phyloP scores from a whole-genome alignment of 2,113 vertebrate genomes.

The Callocephalon fimbriatum region DNA sequence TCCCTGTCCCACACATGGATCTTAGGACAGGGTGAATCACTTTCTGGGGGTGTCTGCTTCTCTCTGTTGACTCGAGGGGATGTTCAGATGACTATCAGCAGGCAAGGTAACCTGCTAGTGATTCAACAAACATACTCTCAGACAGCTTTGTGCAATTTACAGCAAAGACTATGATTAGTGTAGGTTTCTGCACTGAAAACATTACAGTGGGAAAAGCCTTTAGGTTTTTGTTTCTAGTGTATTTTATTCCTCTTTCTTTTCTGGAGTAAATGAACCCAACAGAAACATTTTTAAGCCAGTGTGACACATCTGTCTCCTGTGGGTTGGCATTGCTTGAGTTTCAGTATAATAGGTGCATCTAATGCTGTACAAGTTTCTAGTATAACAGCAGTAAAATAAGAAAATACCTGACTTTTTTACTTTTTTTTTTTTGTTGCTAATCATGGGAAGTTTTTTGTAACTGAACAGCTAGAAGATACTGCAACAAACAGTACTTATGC shows the following conservation, averaged over 20 bases:
- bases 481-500: not conserved
- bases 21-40: constrained; percentile 66
- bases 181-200: not conserved
- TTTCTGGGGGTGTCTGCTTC: constrained; percentile 64
- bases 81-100: constrained; percentile 63
- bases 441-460: not conserved
- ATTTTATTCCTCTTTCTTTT: not conserved
- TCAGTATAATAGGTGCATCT: not conserved
- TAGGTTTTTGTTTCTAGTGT: not conserved
- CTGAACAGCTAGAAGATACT: not conserved
- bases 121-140: not conserved
- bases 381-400: not conserved
- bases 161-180: not conserved
- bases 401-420: not conserved
- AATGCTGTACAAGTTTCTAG: not conserved
- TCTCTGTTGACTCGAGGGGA: constrained; percentile 17
- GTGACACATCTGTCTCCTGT: constrained; percentile 21
- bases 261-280: constrained; percentile 14
- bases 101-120: not conserved
- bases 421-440: not conserved
- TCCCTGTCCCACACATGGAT: constrained; percentile 51
- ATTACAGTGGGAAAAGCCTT: not conserved
- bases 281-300: constrained; percentile 14
- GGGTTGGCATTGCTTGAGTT: not conserved
- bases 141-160: not conserved